These are phyloP conservation scores for Chionis minor DNA, from an alignment of 2,113 vertebrate genomes.

Conservation along the genomic window DNA sequence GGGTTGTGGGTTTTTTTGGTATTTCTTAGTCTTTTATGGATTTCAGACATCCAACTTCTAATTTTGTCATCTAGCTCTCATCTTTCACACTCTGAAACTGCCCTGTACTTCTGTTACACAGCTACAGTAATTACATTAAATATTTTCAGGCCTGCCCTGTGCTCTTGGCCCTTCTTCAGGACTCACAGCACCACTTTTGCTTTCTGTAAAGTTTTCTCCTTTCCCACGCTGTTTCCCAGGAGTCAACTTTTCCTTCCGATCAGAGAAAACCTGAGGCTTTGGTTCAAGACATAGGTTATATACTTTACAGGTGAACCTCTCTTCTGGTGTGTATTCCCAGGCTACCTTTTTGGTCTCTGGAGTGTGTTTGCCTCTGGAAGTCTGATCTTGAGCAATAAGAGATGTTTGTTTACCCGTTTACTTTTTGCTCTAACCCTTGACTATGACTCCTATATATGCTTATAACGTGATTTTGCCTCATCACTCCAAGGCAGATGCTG, in stretches of 20 bases:
- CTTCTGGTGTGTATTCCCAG: neutral
- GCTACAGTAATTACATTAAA: neutral
- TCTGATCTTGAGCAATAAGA: neutral
- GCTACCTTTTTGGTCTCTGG: neutral
- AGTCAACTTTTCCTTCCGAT: neutral
- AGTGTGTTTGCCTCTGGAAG: neutral
- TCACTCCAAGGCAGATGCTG: neutral
- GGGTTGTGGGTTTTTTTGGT: neutral
- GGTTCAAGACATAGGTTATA: neutral
- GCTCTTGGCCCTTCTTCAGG: neutral
- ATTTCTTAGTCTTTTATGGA: neutral
- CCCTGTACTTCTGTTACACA: neutral
- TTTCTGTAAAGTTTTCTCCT: neutral
- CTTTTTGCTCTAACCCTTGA: neutral
- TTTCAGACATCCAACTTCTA: neutral
- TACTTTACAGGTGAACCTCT: neutral
- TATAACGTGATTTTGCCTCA: neutral
- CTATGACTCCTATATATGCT: neutral
- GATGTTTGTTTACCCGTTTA: neutral
- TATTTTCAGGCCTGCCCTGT: neutral
- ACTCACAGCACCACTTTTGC: neutral
- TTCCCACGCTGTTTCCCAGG: neutral
- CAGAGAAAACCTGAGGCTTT: neutral
- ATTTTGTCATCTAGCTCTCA: neutral
- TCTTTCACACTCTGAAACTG: neutral